phyloP scores from a whole-genome alignment of 2,113 vertebrate genomes.

The Phoenicopterus ruber region DNA sequence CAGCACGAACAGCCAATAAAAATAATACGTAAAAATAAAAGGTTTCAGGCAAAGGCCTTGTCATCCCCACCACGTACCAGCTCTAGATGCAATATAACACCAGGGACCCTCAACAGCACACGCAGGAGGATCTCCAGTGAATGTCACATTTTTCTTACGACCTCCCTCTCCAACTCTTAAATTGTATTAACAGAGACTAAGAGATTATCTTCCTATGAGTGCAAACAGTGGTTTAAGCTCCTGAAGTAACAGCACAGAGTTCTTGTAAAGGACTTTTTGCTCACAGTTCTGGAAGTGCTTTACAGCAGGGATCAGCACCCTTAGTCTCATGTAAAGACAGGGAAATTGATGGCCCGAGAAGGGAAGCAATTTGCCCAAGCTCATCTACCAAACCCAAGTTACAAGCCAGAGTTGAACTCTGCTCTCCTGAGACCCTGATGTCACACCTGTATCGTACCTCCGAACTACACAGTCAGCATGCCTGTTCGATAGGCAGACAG shows the following conservation, averaged over 20 bases:
- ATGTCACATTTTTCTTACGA: neutral
- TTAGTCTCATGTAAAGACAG: neutral
- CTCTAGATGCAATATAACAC: neutral
- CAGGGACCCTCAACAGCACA: neutral
- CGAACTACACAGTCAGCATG: neutral
- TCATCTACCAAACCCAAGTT: neutral
- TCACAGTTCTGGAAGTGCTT: neutral
- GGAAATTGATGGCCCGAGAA: neutral
- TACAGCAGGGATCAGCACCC: neutral
- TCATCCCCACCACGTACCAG: neutral
- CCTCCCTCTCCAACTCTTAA: neutral
- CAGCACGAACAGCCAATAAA: neutral
- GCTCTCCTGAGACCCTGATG: neutral
- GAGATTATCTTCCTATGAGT: neutral
- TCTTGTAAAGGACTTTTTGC: neutral
- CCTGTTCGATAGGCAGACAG: neutral
- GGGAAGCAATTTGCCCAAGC: neutral
- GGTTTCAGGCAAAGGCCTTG: neutral
- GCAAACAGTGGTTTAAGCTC: neutral
- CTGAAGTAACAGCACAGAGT: neutral
- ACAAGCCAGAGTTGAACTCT: neutral
- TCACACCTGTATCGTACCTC: neutral
- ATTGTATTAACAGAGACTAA: neutral
- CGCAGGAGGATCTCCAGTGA: neutral
- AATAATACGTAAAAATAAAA: neutral